Conservation (phyloP, 1,140 invertebrate species). For the Pantala flavescens region DNA sequence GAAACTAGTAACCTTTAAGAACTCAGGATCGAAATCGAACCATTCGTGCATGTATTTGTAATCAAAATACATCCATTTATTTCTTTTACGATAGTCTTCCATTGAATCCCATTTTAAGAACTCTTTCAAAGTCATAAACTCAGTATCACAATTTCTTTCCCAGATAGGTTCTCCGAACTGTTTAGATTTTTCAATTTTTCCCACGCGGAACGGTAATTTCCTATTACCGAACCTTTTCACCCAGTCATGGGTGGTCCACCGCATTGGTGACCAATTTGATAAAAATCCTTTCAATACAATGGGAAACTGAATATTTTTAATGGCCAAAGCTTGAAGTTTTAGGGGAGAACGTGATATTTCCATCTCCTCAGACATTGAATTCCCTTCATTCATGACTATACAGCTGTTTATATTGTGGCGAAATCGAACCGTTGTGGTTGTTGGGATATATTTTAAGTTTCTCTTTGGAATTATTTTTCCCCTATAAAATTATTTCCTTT, state of each 20-base stretch:
- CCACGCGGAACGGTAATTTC: slow-evolving; percentile 38
- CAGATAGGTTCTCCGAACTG: slow-evolving; percentile 53
- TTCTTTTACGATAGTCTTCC: slow-evolving; percentile 24
- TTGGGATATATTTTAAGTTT: too few relatives aligned
- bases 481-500: too few relatives aligned
- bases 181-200: slow-evolving; percentile 27
- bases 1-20: slow-evolving; percentile 47
- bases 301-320: background rate
- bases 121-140: slow-evolving; percentile 46
- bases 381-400: too few relatives aligned
- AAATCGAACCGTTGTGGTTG: too few relatives aligned
- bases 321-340: background rate
- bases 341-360: too few relatives aligned
- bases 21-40: slow-evolving; percentile 46
- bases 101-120: slow-evolving; percentile 41
- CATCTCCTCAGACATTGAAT: too few relatives aligned
- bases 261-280: background rate
- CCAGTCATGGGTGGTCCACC: slow-evolving; percentile 38
- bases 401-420: too few relatives aligned
- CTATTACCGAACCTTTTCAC: slow-evolving; percentile 31
- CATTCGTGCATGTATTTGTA: slow-evolving; percentile 71
- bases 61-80: slow-evolving; percentile 67
- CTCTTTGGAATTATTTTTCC: too few relatives aligned
- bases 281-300: background rate
- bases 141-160: slow-evolving; percentile 51